Conservation (phyloP, 1,140 invertebrate species). For the Zophobas morio region DNA sequence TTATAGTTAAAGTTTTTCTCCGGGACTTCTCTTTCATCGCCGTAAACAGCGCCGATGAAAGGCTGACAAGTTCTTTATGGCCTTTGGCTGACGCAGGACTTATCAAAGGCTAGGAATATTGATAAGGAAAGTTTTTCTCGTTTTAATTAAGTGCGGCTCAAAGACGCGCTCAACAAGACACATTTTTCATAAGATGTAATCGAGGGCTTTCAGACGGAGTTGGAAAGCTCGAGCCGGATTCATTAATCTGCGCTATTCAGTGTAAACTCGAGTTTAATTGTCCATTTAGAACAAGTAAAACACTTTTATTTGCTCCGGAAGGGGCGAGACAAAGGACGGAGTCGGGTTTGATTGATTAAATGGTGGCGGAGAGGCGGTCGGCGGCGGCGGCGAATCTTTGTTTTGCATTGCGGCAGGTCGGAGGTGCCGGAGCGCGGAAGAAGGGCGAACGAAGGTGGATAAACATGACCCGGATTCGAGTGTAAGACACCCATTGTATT, state of each 20-base stretch:
- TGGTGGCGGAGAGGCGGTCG: neutral
- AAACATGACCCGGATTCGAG: too few relatives aligned
- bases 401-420: neutral
- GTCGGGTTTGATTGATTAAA: slow-evolving; percentile 17
- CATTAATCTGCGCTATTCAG: neutral
- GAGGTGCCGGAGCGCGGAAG: neutral
- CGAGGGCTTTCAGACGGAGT: neutral
- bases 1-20: slow-evolving; percentile 4
- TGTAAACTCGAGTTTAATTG: slow-evolving; percentile 10
- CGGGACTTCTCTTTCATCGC: neutral
- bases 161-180: neutral
- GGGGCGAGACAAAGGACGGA: slow-evolving; percentile 1
- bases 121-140: slow-evolving; percentile 20
- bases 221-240: neutral
- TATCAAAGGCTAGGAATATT: slow-evolving; percentile 13
- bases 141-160: slow-evolving; percentile 12
- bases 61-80: slow-evolving; percentile 3
- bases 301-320: slow-evolving; percentile 20
- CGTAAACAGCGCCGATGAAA: slow-evolving; percentile 3
- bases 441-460: too few relatives aligned
- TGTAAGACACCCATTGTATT: too few relatives aligned
- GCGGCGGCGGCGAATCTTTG: neutral
- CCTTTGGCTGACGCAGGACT: neutral
- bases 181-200: neutral
- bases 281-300: slow-evolving; percentile 28